phyloP scores from a whole-genome alignment of 2,888 invertebrate species.

The Eretmocerus hayati region DNA sequence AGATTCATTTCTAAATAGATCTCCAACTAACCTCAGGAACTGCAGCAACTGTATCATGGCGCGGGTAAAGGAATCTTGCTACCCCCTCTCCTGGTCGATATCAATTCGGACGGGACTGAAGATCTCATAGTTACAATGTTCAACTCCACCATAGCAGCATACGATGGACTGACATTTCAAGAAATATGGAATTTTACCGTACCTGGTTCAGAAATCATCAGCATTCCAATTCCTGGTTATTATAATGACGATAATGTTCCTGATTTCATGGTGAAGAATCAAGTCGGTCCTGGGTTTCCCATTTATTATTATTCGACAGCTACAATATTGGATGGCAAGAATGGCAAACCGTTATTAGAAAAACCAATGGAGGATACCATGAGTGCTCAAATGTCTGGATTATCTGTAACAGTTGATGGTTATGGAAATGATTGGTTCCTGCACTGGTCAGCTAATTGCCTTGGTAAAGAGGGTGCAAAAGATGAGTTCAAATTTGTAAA shows the following conservation, averaged over 20 bases:
- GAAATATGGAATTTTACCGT: conserved; percentile 69
- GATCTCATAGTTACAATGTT: conserved; percentile 70
- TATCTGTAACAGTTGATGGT: conserved; percentile 54
- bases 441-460: conserved; percentile 69
- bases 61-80: conserved; percentile 60
- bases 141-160: conserved; percentile 65
- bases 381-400: conserved; percentile 56
- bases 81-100: conserved; percentile 61
- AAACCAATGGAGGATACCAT: conserved; percentile 55
- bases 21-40: too few species aligned
- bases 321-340: conserved; percentile 53
- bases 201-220: conserved; percentile 62
- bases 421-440: conserved; percentile 70
- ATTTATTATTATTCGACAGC: conserved; percentile 68
- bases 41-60: conserved; percentile 53
- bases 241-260: conserved; percentile 70
- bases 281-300: conserved; percentile 64
- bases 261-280: conserved; percentile 70
- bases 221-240: conserved; percentile 70
- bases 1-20: not conserved
- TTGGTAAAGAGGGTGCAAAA: conserved; percentile 45
- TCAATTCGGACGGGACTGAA: conserved; percentile 62
- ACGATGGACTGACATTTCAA: conserved; percentile 61
- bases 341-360: conserved; percentile 54
- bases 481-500: conserved; percentile 50